A percentile compares a stretch with the other conserved stretches of the same genome.
Conservation (phyloP, 2,113 vertebrate genomes). For the Anhinga anhinga region DNA sequence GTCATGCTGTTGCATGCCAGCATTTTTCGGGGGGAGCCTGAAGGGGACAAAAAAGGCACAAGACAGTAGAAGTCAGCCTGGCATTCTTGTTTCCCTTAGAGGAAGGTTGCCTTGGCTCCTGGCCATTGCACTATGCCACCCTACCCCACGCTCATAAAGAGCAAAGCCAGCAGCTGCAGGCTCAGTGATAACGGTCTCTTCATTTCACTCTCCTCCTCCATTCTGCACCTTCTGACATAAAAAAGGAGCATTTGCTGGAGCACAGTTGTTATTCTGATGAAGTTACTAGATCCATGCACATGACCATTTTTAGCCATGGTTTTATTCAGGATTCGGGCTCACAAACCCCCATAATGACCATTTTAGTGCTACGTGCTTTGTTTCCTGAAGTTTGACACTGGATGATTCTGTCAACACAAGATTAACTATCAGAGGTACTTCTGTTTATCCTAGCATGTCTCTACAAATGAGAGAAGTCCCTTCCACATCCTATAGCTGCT, state of each 20-base stretch:
- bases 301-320: neutral
- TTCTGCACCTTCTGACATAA: neutral
- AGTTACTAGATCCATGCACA: neutral
- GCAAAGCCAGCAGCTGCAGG: neutral
- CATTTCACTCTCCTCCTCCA: neutral
- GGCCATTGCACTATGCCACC: neutral
- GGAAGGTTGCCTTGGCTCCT: neutral
- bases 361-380: neutral
- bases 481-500: neutral
- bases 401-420: neutral
- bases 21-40: neutral
- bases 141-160: neutral
- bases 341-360: neutral
- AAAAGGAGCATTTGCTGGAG: neutral
- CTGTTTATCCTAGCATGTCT: neutral
- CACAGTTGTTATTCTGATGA: neutral
- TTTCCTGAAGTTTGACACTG: neutral
- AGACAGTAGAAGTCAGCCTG: neutral
- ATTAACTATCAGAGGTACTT: neutral
- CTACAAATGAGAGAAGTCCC: neutral
- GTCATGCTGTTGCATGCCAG: fast-evolving
- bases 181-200: neutral
- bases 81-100: neutral
- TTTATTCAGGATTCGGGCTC: neutral
- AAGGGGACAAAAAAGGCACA: neutral